These are phyloP conservation scores for Rhynchotus rufescens DNA, from an alignment of 2,797 vertebrate genomes.

Conservation along the genomic window DNA sequence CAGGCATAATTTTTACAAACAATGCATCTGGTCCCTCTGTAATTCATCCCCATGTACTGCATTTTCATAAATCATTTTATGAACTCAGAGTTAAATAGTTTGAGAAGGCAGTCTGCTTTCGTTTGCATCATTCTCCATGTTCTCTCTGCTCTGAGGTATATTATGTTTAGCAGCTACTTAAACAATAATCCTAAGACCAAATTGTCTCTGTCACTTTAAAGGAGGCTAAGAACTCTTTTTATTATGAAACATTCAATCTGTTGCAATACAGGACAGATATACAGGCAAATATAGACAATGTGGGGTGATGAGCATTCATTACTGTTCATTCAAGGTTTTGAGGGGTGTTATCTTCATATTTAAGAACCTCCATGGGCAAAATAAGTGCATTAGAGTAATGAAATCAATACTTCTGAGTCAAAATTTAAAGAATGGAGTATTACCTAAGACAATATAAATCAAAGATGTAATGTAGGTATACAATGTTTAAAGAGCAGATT, in stretches of 20 bases:
- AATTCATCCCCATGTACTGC: not conserved
- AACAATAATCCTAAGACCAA: not conserved
- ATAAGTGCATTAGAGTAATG: not conserved
- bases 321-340: not conserved
- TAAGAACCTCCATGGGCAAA: not conserved
- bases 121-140: slow-evolving; percentile 1
- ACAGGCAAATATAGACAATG: not conserved
- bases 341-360: not conserved
- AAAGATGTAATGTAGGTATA: not conserved
- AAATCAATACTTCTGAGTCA: not conserved
- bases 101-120: slow-evolving; percentile 18
- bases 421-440: not conserved
- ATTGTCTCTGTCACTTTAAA: not conserved
- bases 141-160: not conserved
- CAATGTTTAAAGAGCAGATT: not conserved
- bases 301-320: not conserved
- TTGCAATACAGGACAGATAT: not conserved
- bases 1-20: slow-evolving; percentile 1
- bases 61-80: slow-evolving; percentile 27
- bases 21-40: not conserved
- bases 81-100: slow-evolving; percentile 13
- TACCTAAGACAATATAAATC: not conserved
- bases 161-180: slow-evolving; percentile 28
- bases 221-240: not conserved
- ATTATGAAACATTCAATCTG: not conserved